Base-by-base conservation (phyloP, 2,888 invertebrate species). In the Agrochola circellaris region DNA sequence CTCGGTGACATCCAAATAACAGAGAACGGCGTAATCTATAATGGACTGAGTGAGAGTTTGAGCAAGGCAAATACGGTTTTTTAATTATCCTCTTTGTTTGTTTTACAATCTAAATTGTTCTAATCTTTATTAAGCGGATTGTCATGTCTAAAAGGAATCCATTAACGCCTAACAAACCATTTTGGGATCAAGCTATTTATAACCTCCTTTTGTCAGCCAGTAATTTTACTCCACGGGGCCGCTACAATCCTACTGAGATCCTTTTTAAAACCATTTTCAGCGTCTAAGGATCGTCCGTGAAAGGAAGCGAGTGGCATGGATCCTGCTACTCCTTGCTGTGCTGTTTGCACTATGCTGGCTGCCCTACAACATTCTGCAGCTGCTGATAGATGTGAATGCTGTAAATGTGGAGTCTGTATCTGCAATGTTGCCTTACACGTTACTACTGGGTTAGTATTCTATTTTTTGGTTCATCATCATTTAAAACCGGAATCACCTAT, bases 281-380 rank as follows among this genome's bases (percentile, higher is more conserved):
- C 91, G 94, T 0, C 86, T 93, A 6, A 89, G 93, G 0, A 88
- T 93, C 7, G 93, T 93, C 1, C 90, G 93, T 0, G 93, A 92
- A 88, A 95, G 98, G 74, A 97, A 98, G 90, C 96, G 98, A 58
- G 98, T 98, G 17, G 98, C 98, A 0, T 98, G 98, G 97, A 98
- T 98, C 84, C 96, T 98, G 30, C 95, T 98, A 1, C 97, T 98
- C 0, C 95, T 98, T 23, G 98, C 98, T 0, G 97, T 98, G 3
- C 97, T 98, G 38, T 98, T 98, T 90, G 98, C 98, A 0, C 92
- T 98, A 8, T 98, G 98, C 93, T 98, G 98, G 98, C 95, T 98
- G 65, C 98, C 98, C 0, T 98, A 98, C 95, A 98, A 98, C 93
- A 97, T 98, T 67, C 94, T 98, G 42, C 97, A 97, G 89, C 95